Evolutionary conservation across 2,797 vertebrate genomes (phyloP), one percentile per base, ranked within the genome.

Genomic region (Paratrypauchen microcephalus): DNA sequence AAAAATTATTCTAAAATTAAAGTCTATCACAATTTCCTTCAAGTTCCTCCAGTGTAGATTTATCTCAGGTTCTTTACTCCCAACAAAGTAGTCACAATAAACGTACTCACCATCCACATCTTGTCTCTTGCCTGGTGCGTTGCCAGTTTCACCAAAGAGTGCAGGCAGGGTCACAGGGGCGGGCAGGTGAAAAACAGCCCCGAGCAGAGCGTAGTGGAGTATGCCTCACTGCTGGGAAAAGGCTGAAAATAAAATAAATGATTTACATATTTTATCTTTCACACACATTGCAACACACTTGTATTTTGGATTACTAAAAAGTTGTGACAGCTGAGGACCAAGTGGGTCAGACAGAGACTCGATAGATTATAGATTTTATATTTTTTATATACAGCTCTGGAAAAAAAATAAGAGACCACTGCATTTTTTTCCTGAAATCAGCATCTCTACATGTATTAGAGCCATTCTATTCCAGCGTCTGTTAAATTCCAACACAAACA

Each of bases 181-280:
- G 61, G 13, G 24, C 61, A 47, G 61, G 62, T 64, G 41, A 48
- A 64, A 64, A 45, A 47, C 41, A 47, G 6, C 41, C 41, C 23
- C 6, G 15, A 47, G 62, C 62, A 8, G 11, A 41, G 36, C 0
- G 4, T 12, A 26, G 5, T 15, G 41, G 62, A 3, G 2, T 15
- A 8, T 26, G 62, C 8, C 23, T 64, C 62, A 12, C 41, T 26
- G 15, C 26, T 23, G 23, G 23, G 2, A 48, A 64, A 64, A 26
- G 13, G 23, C 23, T 7, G 39, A 18, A 63, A 45, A 45, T 6
- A 11, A 64, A 45, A 63, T 47, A 3, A 47, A 63, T 47, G 21
- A 45, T 26, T 64, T 23, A 18, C 41, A 64, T 47, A 0, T 9
- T 48, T 26, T 9, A 47, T 2, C 16, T 30, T 23, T 24, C 55